A percentile compares a stretch with the other conserved stretches of the same genome.
Evolutionary conservation across 2,888 invertebrate genomes (phyloP).

Genomic region (Slavum lentiscoides): DNA sequence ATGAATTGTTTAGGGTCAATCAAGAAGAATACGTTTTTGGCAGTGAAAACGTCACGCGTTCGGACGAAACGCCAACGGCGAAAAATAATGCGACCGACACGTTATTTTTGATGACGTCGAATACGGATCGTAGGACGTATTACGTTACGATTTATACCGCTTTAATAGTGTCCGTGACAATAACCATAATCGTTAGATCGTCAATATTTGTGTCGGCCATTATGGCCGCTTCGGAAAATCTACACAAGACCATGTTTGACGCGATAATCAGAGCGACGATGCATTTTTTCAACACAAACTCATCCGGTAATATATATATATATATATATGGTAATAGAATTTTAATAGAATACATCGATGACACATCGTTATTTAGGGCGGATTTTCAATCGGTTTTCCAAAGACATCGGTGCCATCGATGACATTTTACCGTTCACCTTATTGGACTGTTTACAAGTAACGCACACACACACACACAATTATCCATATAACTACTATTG

Average conservation of each 20-base stretch:
- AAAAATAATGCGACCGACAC: background rate
- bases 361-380: constrained; percentile 61
- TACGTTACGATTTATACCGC: constrained; percentile 66
- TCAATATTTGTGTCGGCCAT: constrained; percentile 74
- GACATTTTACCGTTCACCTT: constrained; percentile 67
- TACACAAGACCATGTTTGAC: constrained; percentile 83
- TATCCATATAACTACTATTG: background rate
- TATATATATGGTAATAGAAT: background rate
- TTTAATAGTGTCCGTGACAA: constrained; percentile 63
- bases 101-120: too few relatives aligned
- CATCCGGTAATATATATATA: constrained; percentile 65
- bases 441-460: constrained; percentile 64
- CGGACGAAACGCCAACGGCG: background rate
- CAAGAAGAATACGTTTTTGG: background rate
- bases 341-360: background rate
- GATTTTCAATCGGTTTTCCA: constrained; percentile 85
- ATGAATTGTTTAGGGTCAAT: background rate
- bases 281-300: constrained; percentile 86
- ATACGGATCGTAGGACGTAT: constrained; percentile 42
- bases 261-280: constrained; percentile 79
- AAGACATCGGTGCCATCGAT: constrained; percentile 78
- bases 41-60: background rate
- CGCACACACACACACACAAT: constrained; percentile 45
- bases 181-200: constrained; percentile 66
- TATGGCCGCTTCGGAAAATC: constrained; percentile 74